These are phyloP conservation scores for Lepidurus couesii DNA, from an alignment of 1,140 invertebrate genomes.

Conservation along the genomic window DNA sequence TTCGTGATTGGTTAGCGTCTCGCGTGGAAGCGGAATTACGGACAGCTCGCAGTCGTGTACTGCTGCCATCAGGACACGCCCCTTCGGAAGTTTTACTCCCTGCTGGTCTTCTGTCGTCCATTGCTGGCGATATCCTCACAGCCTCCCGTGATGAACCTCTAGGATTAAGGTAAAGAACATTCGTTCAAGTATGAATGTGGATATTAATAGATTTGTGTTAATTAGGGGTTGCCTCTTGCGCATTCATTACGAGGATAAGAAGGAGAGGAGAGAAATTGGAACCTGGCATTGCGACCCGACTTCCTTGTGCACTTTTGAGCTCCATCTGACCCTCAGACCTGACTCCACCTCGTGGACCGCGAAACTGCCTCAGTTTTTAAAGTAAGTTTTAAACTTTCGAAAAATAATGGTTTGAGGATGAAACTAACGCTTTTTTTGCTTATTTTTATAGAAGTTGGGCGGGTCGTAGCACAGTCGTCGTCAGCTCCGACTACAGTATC, in stretches of 20 bases:
- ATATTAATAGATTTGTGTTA: conserved; percentile 3
- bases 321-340: conserved; percentile 29
- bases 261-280: conserved; percentile 15
- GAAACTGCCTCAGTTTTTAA: conserved; percentile 26
- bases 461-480: conserved; percentile 24
- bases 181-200: neutral
- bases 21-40: conserved; percentile 29
- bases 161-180: conserved; percentile 24
- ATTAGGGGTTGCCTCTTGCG: conserved; percentile 25
- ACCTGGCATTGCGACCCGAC: conserved; percentile 26
- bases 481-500: conserved; percentile 27
- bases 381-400: conserved; percentile 11
- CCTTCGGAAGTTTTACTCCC: conserved; percentile 28
- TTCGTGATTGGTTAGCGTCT: neutral
- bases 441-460: conserved; percentile 9
- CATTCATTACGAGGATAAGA: conserved; percentile 27
- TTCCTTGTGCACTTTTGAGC: conserved; percentile 25
- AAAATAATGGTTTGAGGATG: neutral
- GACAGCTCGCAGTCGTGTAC: conserved; percentile 12
- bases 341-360: conserved; percentile 23
- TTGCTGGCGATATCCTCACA: conserved; percentile 26
- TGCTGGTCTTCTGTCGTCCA: conserved; percentile 23
- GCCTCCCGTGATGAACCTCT: conserved; percentile 26
- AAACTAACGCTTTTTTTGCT: neutral
- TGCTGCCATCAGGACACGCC: neutral